Conservation (phyloP, 2,113 vertebrate genomes). For the Leucosticte australis region DNA sequence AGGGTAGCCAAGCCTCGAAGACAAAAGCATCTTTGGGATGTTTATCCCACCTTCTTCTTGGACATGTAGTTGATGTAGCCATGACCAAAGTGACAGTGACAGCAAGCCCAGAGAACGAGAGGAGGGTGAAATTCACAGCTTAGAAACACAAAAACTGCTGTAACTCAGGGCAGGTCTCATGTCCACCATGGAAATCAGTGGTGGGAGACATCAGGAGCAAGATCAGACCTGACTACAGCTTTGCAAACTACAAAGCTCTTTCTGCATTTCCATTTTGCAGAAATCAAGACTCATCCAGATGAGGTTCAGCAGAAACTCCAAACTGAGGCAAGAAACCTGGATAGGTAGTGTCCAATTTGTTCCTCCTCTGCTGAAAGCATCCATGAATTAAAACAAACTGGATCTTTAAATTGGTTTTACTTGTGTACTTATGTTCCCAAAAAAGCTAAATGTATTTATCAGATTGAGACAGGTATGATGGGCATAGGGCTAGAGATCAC, state of each 20-base stretch:
- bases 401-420: neutral
- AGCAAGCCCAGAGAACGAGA: neutral
- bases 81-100: neutral
- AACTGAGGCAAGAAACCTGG: neutral
- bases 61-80: neutral
- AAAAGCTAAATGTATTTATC: neutral
- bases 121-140: neutral
- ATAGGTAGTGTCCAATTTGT: neutral
- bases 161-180: neutral
- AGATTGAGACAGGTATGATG: neutral
- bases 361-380: neutral
- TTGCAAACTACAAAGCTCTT: neutral
- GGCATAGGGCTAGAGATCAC: neutral
- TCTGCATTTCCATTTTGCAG: neutral
- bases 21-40: neutral
- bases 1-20: neutral
- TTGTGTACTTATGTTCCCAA: neutral
- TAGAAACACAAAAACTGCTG: neutral
- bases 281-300: neutral
- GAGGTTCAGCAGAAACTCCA: neutral
- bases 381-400: neutral
- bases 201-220: neutral
- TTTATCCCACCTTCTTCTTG: neutral
- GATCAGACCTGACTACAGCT: neutral
- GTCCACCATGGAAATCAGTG: neutral